phyloP scores from a whole-genome alignment of 2,888 invertebrate genomes.

The Ophion ellenae region DNA sequence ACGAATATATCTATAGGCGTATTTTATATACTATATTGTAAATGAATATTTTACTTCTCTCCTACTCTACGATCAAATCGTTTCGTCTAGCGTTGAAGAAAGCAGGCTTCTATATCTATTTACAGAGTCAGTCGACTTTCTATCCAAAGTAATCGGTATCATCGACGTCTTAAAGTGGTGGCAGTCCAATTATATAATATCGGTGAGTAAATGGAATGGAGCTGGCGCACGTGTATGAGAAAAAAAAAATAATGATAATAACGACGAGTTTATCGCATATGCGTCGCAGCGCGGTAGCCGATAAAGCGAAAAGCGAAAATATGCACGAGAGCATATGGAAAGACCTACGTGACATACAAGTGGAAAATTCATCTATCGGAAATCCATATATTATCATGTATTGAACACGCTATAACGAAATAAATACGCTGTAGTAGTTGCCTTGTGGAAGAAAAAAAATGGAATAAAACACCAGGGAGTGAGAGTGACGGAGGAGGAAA shows the following conservation, averaged over 20 bases:
- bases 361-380: conserved; percentile 40
- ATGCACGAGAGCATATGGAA: neutral
- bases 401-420: neutral
- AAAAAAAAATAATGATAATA: conserved; percentile 37
- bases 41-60: too few relatives aligned
- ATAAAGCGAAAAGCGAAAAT: conserved; percentile 38
- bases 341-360: conserved; percentile 1
- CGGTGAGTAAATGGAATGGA: conserved; percentile 7
- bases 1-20: too few relatives aligned
- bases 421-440: conserved; percentile 25
- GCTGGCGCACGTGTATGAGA: conserved; percentile 20
- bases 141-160: neutral
- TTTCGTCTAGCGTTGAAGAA: neutral
- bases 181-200: conserved; percentile 5
- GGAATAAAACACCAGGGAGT: neutral
- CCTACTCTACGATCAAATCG: neutral
- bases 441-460: neutral
- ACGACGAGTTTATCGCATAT: conserved; percentile 20
- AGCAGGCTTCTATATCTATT: neutral
- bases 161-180: neutral
- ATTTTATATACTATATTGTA: too few relatives aligned
- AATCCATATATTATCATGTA: conserved; percentile 48
- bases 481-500: neutral
- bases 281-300: neutral
- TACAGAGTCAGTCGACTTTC: neutral